Evolutionary conservation across 2,888 invertebrate species (phyloP).

Genomic region (Biston betularia): DNA sequence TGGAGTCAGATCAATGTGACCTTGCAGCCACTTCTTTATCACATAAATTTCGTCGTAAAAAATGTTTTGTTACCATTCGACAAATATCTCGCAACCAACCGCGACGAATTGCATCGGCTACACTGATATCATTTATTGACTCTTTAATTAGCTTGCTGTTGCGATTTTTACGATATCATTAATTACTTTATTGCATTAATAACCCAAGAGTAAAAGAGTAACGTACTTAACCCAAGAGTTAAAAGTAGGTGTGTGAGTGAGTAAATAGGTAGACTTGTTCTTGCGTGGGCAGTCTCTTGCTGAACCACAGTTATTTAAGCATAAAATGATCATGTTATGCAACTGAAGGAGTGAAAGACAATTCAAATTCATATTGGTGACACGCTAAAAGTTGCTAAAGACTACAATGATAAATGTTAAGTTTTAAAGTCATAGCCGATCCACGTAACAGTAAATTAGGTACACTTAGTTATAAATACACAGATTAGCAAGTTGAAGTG

Average conservation of each 20-base stretch:
- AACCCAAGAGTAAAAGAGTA: too few species aligned
- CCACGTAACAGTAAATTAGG: too few species aligned
- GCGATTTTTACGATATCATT: conserved; percentile 21
- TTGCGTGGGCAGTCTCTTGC: conserved; percentile 5
- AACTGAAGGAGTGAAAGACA: conserved; percentile 2
- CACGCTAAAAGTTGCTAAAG: too few species aligned
- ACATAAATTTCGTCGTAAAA: conserved; percentile 27
- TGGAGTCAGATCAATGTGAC: conserved; percentile 47
- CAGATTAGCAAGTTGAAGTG: too few species aligned
- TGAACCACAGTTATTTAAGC: conserved; percentile 8
- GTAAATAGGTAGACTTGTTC: conserved; percentile 5
- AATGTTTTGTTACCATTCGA: conserved; percentile 26
- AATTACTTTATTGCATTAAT: conserved; percentile 27
- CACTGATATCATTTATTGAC: conserved; percentile 38
- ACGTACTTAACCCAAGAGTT: neutral
- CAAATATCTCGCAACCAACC: conserved; percentile 16
- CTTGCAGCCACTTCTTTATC: conserved; percentile 41
- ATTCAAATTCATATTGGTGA: neutral
- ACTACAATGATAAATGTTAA: too few species aligned
- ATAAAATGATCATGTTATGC: conserved; percentile 10
- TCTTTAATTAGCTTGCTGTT: conserved; percentile 43
- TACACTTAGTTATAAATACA: too few species aligned
- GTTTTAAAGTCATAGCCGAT: too few species aligned
- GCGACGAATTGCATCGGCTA: conserved; percentile 27
- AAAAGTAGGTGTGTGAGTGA: neutral